These are phyloP conservation scores for Drosophila biarmipes DNA, from an alignment of 1,140 invertebrate genomes.

Conservation along the genomic window DNA sequence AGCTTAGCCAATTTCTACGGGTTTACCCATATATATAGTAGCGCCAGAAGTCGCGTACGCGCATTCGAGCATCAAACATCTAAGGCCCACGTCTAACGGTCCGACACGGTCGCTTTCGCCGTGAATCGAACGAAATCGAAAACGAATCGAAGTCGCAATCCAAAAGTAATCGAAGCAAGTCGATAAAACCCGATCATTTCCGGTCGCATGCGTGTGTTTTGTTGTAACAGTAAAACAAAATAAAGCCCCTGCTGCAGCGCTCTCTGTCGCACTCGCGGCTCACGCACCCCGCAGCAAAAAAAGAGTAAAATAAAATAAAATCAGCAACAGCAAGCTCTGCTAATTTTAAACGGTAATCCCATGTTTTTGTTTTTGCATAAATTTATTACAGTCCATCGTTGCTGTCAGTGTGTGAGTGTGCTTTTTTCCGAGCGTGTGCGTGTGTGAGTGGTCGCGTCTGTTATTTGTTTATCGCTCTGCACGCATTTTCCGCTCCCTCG, in stretches of 20 bases:
- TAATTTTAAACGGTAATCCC: conserved; percentile 79
- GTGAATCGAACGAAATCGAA: conserved; percentile 42
- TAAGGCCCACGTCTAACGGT: conserved; percentile 45
- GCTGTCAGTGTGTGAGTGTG: conserved; percentile 15
- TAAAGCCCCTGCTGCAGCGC: conserved; percentile 14
- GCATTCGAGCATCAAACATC: conserved; percentile 69
- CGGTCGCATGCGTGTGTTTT: conserved; percentile 46
- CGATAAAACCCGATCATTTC: conserved; percentile 50
- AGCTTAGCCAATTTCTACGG: conserved; percentile 63
- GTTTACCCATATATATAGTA: conserved; percentile 67
- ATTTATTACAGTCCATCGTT: conserved; percentile 37
- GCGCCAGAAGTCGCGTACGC: conserved; percentile 69
- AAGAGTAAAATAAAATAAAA: conserved; percentile 35
- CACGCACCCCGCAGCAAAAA: conserved; percentile 46
- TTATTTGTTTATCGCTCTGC: conserved; percentile 40
- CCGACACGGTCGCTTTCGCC: conserved; percentile 12
- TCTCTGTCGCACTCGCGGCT: conserved; percentile 41
- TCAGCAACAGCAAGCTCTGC: conserved; percentile 53
- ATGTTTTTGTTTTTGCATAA: conserved; percentile 52
- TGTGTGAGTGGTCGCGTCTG: conserved; percentile 24
- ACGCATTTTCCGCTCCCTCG: conserved; percentile 38
- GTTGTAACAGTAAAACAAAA: conserved; percentile 20
- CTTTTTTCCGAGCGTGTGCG: conserved; percentile 5
- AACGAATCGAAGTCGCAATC: conserved; percentile 2
- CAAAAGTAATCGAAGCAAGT: conserved; percentile 16